Evolutionary conservation across 2,888 invertebrate species (phyloP).

Genomic region (Agrotis ipsilon): DNA sequence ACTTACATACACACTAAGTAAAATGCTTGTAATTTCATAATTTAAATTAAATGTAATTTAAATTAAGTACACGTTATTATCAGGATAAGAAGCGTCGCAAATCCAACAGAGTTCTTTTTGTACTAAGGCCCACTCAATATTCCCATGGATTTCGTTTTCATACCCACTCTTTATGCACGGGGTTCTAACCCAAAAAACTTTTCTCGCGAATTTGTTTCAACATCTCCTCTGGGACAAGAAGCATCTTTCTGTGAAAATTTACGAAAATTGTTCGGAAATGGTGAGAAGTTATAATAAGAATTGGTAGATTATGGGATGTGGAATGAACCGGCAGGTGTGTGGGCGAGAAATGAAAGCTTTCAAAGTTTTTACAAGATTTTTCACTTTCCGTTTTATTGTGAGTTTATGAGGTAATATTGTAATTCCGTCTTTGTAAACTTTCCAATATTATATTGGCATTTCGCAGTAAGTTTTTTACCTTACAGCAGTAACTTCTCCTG

Average conservation of each 20-base stretch:
- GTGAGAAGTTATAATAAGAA: constrained; percentile 42
- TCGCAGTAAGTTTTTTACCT: too few relatives aligned
- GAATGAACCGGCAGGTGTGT: constrained; percentile 27
- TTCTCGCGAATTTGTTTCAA: constrained; percentile 49
- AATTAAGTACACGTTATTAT: too few relatives aligned
- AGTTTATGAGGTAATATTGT: neutral
- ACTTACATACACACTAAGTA: too few relatives aligned
- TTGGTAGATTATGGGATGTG: constrained; percentile 24
- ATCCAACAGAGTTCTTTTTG: constrained; percentile 2
- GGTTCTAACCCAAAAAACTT: constrained; percentile 50
- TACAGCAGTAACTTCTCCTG: too few relatives aligned
- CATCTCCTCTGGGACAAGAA: constrained; percentile 51
- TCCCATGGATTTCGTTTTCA: constrained; percentile 42
- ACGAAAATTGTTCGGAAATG: constrained; percentile 52
- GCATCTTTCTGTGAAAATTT: constrained; percentile 53
- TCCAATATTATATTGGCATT: neutral
- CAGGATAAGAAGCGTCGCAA: neutral
- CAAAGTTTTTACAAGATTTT: constrained; percentile 24
- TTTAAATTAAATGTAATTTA: too few relatives aligned
- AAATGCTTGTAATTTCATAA: too few relatives aligned
- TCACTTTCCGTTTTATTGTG: constrained; percentile 7
- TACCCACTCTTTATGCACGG: constrained; percentile 42
- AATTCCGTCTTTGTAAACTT: neutral
- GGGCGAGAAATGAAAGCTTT: constrained; percentile 18
- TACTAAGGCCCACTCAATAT: constrained; percentile 41